Conservation (phyloP, 1,140 invertebrate species). For the Portunus trituberculatus region DNA sequence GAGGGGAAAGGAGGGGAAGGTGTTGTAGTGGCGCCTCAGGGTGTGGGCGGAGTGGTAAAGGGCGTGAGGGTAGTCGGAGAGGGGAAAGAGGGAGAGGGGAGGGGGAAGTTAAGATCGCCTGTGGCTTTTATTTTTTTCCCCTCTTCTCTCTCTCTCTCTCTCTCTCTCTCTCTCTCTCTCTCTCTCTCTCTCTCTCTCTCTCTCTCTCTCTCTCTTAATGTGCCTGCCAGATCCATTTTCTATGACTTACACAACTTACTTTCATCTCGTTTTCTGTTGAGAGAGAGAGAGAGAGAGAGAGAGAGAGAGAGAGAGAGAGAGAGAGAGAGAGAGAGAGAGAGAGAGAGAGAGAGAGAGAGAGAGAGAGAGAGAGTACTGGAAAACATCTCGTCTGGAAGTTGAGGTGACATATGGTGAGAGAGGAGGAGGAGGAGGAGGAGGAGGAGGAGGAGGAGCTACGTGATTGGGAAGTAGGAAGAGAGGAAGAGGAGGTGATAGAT, state of each 20-base stretch:
- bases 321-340: too few relatives aligned
- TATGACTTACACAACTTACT: too few relatives aligned
- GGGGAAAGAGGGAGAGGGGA: not conserved
- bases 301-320: not conserved
- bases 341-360: conserved; percentile 22
- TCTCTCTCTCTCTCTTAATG: conserved; percentile 21
- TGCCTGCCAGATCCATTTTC: too few relatives aligned
- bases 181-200: conserved; percentile 52
- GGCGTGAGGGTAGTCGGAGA: not conserved
- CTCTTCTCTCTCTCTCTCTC: conserved; percentile 17
- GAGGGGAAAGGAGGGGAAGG: not conserved
- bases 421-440: too few relatives aligned
- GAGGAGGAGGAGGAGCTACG: too few relatives aligned
- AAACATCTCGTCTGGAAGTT: too few relatives aligned
- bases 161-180: conserved; percentile 49
- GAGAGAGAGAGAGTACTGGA: not conserved
- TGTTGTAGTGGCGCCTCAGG: not conserved
- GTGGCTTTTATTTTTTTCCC: not conserved
- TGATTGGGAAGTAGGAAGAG: too few relatives aligned
- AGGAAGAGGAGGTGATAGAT: too few relatives aligned
- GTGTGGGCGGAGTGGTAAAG: not conserved
- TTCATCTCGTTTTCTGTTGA: not conserved
- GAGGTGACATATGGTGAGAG: too few relatives aligned
- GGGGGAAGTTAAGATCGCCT: not conserved
- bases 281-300: not conserved